Base-by-base conservation (phyloP, 2,797 vertebrate genomes). In the Euthynnus affinis region DNA sequence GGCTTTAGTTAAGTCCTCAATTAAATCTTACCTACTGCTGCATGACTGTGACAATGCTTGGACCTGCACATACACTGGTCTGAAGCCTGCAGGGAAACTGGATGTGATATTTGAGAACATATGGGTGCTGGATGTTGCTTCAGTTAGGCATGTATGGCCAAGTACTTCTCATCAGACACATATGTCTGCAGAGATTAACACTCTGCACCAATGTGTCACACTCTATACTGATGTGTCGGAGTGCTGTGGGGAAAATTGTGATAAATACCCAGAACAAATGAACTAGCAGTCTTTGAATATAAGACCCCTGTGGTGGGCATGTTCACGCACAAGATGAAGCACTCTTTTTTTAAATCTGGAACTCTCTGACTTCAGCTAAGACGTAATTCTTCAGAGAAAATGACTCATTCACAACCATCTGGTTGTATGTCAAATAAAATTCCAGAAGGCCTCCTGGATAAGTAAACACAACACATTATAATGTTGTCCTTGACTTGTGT, bases 91-190 rank as follows among this genome's bases (percentile, higher is more conserved):
- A 5, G 80, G 80, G 80, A 85, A 22, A 63, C 56, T 67, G 81
- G 74, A 53, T 44, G 60, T 71, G 75, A 83, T 74, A 65, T 84
- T 25, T 69, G 67, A 65, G 71, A 76, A 74, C 74, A 51, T 57
- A 57, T 14, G 72, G 63, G 55, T 44, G 76, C 78, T 29, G 58
- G 49, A 73, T 82, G 89, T 80, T 60, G 57, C 76, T 61, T 75
- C 58, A 53, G 14, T 46, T 5, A 40, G 60, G 75, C 86, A 65
- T 77, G 78, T 76, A 78, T 67, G 76, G 52, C 85, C 83, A 62
- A 78, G 67, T 63, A 83, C 67, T 85, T 79, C 86, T 87, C 82
- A 91, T 88, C 80, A 89, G 60, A 87, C 82, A 82, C 79, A 64
- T 77, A 67, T 52, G 83, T 85, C 89, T 76, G 76, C 27, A 23